Percentiles rank a stretch among this genome's conserved stretches.
Evolutionary conservation across 2,113 vertebrate species (phyloP).

Genomic region (Drymodes brunneopygia): DNA sequence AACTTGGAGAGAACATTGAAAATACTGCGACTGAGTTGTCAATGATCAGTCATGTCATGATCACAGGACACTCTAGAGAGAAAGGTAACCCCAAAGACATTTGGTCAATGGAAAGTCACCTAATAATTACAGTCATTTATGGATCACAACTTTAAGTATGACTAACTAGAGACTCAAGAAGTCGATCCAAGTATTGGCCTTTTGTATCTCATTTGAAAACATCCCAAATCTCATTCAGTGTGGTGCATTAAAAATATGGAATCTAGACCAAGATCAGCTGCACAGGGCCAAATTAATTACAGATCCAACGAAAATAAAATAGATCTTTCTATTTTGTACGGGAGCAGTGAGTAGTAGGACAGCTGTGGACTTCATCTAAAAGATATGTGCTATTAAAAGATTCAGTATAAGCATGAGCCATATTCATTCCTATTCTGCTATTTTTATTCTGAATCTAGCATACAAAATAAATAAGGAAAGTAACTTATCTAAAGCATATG

Average conservation of each 20-base stretch:
- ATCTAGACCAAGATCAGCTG: neutral
- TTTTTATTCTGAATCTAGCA: neutral
- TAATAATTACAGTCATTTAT: neutral
- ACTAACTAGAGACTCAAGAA: neutral
- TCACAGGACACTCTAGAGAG: neutral
- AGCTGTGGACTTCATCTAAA: neutral
- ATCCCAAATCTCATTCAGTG: neutral
- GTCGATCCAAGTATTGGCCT: neutral
- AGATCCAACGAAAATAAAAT: neutral
- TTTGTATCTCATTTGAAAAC: neutral
- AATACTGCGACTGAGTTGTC: neutral
- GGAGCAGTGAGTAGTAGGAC: neutral
- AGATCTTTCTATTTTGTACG: neutral
- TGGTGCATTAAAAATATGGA: neutral
- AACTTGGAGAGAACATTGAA: neutral
- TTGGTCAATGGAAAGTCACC: neutral
- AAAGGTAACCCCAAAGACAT: neutral
- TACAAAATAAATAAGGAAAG: neutral
- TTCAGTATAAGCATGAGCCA: neutral
- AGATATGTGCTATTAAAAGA: neutral
- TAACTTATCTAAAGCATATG: neutral
- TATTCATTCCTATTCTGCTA: neutral
- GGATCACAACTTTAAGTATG: neutral
- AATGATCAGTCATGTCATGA: neutral
- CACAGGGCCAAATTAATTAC: neutral